Evolutionary conservation across 2,797 vertebrate genomes (phyloP).

Genomic region (Betta splendens): DNA sequence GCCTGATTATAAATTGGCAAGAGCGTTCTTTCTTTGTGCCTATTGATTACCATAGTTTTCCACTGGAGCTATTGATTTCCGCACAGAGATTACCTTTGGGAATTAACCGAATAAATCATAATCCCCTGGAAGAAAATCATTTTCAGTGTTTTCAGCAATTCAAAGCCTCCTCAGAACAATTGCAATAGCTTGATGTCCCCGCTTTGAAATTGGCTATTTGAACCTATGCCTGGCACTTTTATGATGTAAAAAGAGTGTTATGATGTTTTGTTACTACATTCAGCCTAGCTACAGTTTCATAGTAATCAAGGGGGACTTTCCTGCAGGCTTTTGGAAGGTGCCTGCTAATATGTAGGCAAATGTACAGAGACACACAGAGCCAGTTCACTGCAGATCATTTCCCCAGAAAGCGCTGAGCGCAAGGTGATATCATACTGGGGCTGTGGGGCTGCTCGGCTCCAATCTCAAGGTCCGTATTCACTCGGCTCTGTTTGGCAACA

Average conservation of each 20-base stretch:
- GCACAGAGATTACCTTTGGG: conserved; percentile 57
- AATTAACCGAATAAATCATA: conserved; percentile 65
- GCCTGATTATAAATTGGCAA: conserved; percentile 55
- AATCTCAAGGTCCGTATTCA: conserved; percentile 55
- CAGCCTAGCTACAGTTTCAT: conserved; percentile 73
- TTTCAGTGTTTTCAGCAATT: conserved; percentile 63
- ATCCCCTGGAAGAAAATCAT: conserved; percentile 57
- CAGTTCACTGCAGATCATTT: conserved; percentile 63
- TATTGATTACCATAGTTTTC: conserved; percentile 66
- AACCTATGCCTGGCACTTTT: conserved; percentile 69
- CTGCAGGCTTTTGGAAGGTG: conserved; percentile 66
- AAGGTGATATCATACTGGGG: conserved; percentile 71
- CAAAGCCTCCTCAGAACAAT: conserved; percentile 66
- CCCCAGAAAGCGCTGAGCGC: conserved; percentile 57
- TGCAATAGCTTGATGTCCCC: conserved; percentile 55
- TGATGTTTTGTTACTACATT: conserved; percentile 75
- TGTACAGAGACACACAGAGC: conserved; percentile 71
- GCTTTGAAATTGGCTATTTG: conserved; percentile 70
- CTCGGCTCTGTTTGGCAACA: conserved; percentile 54
- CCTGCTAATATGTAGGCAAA: conserved; percentile 74
- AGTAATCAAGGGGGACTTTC: conserved; percentile 74
- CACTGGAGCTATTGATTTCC: conserved; percentile 63
- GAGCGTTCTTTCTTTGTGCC: conserved; percentile 40
- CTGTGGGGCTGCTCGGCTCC: conserved; percentile 57
- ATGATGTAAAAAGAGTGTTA: conserved; percentile 71